phyloP scores from a whole-genome alignment of 2,888 invertebrate genomes.

The Saturnia japonica region DNA sequence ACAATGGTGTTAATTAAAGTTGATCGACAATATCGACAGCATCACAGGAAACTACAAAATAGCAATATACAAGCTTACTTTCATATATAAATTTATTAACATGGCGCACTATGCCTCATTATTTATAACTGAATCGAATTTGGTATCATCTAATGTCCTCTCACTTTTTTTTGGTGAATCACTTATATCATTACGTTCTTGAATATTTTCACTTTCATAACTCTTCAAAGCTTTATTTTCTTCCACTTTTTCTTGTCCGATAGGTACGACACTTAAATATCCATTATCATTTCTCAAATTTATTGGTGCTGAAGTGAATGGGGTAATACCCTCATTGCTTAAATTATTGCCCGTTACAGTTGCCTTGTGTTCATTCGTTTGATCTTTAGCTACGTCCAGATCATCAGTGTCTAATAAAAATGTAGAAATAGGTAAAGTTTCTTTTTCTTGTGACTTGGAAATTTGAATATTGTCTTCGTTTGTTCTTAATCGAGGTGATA shows the following conservation, averaged over 20 bases:
- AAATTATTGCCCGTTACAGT: slow-evolving; percentile 32
- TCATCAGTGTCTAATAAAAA: slow-evolving; percentile 73
- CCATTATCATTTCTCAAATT: slow-evolving; percentile 42
- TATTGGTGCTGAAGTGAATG: slow-evolving; percentile 25
- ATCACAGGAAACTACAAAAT: slow-evolving; percentile 67
- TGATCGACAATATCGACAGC: slow-evolving; percentile 50
- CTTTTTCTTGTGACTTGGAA: slow-evolving; percentile 31
- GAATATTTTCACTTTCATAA: slow-evolving; percentile 58
- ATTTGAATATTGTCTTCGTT: slow-evolving; percentile 28
- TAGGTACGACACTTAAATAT: slow-evolving; percentile 69
- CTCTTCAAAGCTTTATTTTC: slow-evolving; percentile 49
- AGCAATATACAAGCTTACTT: slow-evolving; percentile 60
- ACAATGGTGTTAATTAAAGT: slow-evolving; percentile 45
- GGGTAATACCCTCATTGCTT: slow-evolving; percentile 32
- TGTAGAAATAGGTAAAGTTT: slow-evolving; percentile 52
- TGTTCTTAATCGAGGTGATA: slow-evolving; percentile 19
- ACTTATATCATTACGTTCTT: slow-evolving; percentile 72
- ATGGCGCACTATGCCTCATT: slow-evolving; percentile 60
- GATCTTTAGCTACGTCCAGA: slow-evolving; percentile 46
- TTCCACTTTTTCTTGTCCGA: slow-evolving; percentile 46
- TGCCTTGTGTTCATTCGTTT: slow-evolving; percentile 30
- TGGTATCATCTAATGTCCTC: slow-evolving; percentile 68
- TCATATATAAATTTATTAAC: slow-evolving; percentile 31
- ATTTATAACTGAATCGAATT: slow-evolving; percentile 60
- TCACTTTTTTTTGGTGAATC: slow-evolving; percentile 75